These are phyloP conservation scores for Pectinophora gossypiella DNA, from an alignment of 1,140 invertebrate species.

Conservation along the genomic window DNA sequence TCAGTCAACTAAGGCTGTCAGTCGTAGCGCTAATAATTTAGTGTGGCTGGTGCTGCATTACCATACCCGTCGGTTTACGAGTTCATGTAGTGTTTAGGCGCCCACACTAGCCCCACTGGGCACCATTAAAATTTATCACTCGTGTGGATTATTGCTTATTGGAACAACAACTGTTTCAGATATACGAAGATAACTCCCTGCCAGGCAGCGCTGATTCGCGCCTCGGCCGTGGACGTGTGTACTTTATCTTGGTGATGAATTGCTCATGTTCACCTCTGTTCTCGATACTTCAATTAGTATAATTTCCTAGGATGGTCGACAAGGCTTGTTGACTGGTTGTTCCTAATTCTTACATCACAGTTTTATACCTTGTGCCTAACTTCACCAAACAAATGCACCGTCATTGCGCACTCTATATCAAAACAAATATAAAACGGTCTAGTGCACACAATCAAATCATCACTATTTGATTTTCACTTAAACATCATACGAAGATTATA, in stretches of 20 bases:
- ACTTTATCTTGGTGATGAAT: neutral
- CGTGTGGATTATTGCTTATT: conserved; percentile 60
- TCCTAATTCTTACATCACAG: no score
- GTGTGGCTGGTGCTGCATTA: conserved; percentile 47
- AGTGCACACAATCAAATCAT: neutral
- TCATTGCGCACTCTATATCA: no score
- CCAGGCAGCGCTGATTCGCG: neutral
- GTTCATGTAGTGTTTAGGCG: conserved; percentile 64
- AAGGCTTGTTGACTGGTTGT: no score
- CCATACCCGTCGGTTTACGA: conserved; percentile 66
- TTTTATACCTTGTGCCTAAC: no score
- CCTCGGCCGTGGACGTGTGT: neutral
- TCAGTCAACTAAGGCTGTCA: conserved; percentile 43
- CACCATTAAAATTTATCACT: conserved; percentile 66
- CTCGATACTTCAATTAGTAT: no score
- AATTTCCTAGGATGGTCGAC: no score
- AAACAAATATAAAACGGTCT: no score
- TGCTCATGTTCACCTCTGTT: no score
- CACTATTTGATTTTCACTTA: neutral
- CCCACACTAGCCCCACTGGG: conserved; percentile 46
- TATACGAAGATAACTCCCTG: conserved; percentile 32
- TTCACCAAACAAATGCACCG: no score
- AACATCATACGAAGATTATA: conserved; percentile 9
- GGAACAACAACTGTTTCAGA: conserved; percentile 46
- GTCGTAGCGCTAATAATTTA: conserved; percentile 35